These are phyloP conservation scores for Aspidoscelis tigris DNA, from an alignment of 2,113 vertebrate genomes.

Conservation along the genomic window DNA sequence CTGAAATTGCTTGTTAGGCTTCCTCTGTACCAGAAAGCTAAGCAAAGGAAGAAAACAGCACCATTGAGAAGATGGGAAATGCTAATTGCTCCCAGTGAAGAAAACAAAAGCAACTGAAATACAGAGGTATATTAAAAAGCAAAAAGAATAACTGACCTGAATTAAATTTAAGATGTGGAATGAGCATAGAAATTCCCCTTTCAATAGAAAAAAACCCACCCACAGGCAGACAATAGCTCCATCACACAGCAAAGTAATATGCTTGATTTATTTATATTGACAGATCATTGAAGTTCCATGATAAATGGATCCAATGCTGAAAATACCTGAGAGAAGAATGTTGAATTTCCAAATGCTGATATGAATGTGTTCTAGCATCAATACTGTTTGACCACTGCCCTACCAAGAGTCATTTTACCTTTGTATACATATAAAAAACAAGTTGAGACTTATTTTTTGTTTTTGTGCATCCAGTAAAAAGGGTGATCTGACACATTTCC, in stretches of 20 bases:
- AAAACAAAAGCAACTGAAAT: slow-evolving; percentile 22
- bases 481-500: background rate
- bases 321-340: background rate
- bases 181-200: background rate
- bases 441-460: background rate
- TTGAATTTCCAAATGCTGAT: background rate
- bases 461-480: background rate
- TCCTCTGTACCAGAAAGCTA: slow-evolving; percentile 21
- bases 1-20: slow-evolving; percentile 37
- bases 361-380: background rate
- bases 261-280: background rate
- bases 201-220: background rate
- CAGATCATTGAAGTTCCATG: fast-evolving
- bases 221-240: background rate
- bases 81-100: slow-evolving; percentile 43
- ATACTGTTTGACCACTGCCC: background rate
- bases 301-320: background rate
- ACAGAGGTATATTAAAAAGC: background rate
- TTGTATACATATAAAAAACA: background rate
- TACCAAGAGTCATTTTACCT: background rate
- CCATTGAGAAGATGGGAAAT: slow-evolving; percentile 37
- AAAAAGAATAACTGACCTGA: background rate
- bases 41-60: slow-evolving; percentile 41
- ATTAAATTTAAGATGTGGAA: background rate
- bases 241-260: fast-evolving